phyloP scores from a whole-genome alignment of 2,888 invertebrate species.

The Caenorhabditis doughertyi region DNA sequence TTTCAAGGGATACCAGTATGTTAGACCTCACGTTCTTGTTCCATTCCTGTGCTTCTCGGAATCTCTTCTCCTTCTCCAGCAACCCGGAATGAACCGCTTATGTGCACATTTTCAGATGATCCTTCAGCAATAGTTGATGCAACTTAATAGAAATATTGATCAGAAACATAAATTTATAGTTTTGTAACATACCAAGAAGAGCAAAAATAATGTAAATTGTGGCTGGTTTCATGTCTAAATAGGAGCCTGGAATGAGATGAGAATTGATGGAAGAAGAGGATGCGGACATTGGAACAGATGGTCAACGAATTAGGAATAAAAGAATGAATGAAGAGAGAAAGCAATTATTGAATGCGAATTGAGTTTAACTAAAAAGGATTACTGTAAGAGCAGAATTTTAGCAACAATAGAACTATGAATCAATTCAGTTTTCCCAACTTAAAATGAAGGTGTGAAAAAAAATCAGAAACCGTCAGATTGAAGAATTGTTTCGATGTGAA shows the following conservation, averaged over 20 bases:
- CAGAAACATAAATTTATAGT: background rate
- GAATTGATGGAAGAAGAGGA: conserved; percentile 7
- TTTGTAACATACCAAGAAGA: background rate
- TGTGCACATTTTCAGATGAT: conserved; percentile 45
- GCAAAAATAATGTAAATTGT: background rate
- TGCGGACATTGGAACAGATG: conserved; percentile 17
- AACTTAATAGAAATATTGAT: conserved; percentile 6
- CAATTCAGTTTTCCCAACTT: background rate
- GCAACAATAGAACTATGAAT: no score
- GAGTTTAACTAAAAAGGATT: background rate
- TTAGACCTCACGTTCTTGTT: conserved; percentile 35
- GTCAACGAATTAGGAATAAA: conserved; percentile 11
- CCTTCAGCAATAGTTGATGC: background rate
- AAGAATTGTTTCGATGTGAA: conserved; percentile 5
- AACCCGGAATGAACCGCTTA: conserved; percentile 53
- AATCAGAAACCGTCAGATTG: background rate
- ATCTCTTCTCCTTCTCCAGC: conserved; percentile 53
- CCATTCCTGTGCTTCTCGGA: conserved; percentile 8
- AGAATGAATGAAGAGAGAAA: conserved; percentile 11
- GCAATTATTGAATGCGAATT: background rate
- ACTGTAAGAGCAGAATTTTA: background rate
- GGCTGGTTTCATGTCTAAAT: conserved; percentile 8
- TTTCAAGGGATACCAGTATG: background rate
- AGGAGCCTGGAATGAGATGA: conserved; percentile 7
- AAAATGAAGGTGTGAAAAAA: background rate